A percentile compares a stretch with the other conserved stretches of the same genome.
phyloP scores from a whole-genome alignment of 2,888 invertebrate genomes.

The Rhorus exstirpatorius region DNA sequence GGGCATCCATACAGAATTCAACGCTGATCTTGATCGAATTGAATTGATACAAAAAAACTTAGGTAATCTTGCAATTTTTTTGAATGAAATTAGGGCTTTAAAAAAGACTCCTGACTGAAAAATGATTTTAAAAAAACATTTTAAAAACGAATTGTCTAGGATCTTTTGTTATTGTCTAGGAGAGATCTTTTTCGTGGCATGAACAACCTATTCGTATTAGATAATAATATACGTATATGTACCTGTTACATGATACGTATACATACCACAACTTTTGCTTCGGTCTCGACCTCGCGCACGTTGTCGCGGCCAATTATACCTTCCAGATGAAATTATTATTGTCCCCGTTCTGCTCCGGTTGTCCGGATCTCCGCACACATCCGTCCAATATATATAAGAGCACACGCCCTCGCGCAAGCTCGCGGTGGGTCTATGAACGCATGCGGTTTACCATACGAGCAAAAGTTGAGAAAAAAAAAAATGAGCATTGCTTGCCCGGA shows the following conservation, averaged over 20 bases:
- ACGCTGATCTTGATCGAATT: not conserved
- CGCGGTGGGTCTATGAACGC: constrained; percentile 43
- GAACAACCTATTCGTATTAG: not conserved
- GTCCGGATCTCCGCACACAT: constrained; percentile 32
- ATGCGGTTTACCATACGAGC: constrained; percentile 23
- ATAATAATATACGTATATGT: constrained; percentile 1
- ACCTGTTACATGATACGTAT: constrained; percentile 40
- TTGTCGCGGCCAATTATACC: constrained; percentile 59
- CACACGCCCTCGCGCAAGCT: constrained; percentile 46
- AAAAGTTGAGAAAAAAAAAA: constrained; percentile 11
- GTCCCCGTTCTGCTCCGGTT: constrained; percentile 56
- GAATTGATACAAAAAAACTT: not conserved
- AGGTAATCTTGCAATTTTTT: no score
- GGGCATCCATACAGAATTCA: not conserved
- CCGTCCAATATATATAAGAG: constrained; percentile 32
- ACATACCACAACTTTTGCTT: no score
- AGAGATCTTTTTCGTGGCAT: not conserved
- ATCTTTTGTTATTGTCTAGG: no score
- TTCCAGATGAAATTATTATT: constrained; percentile 59
- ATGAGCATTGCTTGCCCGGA: constrained; percentile 11
- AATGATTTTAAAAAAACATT: no score
- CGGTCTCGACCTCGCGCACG: constrained; percentile 51
- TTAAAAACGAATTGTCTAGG: not conserved
- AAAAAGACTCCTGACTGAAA: no score
- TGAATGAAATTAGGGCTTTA: no score